A percentile compares a stretch with the other conserved stretches of the same genome.
Evolutionary conservation across 2,113 vertebrate genomes (phyloP).

Genomic region (Apaloderma vittatum): DNA sequence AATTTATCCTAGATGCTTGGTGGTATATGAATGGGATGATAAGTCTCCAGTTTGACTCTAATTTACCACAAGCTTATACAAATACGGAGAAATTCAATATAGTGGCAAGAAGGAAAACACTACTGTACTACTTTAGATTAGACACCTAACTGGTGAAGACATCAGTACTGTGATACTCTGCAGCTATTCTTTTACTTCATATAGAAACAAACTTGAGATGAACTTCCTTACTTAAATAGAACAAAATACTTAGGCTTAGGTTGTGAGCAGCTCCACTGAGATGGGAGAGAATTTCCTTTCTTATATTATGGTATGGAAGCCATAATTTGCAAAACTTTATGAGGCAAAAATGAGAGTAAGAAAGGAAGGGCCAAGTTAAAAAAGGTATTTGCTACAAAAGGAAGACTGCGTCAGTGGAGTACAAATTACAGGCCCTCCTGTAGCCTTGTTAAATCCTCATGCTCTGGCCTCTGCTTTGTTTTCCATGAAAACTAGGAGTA

Average conservation of each 20-base stretch:
- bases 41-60: not conserved
- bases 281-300: not conserved
- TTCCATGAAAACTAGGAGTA: not conserved
- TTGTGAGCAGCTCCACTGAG: not conserved
- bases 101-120: not conserved
- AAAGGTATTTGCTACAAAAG: not conserved
- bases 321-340: not conserved
- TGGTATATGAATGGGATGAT: not conserved
- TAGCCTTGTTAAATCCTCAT: not conserved
- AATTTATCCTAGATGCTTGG: not conserved
- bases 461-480: not conserved
- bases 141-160: not conserved
- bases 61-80: not conserved
- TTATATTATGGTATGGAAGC: not conserved
- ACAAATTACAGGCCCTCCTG: not conserved
- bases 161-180: not conserved
- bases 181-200: not conserved
- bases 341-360: not conserved
- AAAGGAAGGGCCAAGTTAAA: not conserved
- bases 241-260: not conserved
- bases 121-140: not conserved
- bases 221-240: not conserved
- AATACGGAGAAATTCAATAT: not conserved
- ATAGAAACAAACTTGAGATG: not conserved
- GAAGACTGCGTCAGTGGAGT: not conserved